These are phyloP conservation scores for Ectemnius cavifrons DNA, from an alignment of 2,888 invertebrate species.

Conservation along the genomic window DNA sequence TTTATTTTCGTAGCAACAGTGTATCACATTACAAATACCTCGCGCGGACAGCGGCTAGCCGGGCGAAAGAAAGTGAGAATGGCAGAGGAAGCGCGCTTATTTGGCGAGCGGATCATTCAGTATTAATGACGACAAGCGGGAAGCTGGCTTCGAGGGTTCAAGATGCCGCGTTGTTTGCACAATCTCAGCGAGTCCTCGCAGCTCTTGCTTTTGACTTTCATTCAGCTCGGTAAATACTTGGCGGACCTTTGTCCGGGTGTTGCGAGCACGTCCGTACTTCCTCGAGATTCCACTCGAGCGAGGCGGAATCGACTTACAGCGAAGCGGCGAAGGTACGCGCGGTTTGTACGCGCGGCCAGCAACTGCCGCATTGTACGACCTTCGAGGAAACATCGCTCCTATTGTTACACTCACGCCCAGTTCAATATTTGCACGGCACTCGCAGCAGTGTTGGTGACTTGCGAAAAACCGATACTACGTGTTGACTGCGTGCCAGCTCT, in stretches of 20 bases:
- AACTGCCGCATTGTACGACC: no score
- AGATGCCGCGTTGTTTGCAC: constrained; percentile 53
- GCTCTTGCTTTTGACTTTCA: constrained; percentile 41
- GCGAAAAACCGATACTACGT: no score
- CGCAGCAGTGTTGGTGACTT: no score
- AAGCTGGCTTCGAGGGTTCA: constrained; percentile 46
- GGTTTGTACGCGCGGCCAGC: neutral
- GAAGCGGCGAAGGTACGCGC: neutral
- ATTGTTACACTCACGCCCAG: no score
- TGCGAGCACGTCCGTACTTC: constrained; percentile 46
- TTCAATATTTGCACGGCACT: no score
- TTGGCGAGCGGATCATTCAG: constrained; percentile 57
- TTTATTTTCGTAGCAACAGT: no score
- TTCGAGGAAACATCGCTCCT: no score
- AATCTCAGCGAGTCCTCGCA: constrained; percentile 38
- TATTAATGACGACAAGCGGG: constrained; percentile 62
- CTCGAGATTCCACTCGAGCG: constrained; percentile 31
- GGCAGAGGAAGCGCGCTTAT: constrained; percentile 32
- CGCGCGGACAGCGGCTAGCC: no score
- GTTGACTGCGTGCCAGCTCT: no score
- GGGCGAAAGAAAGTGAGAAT: no score
- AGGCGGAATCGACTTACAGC: constrained; percentile 33
- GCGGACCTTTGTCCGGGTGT: constrained; percentile 32
- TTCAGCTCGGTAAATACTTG: constrained; percentile 53
- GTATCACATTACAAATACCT: no score